Conservation (phyloP, 2,888 invertebrate species). For the Busseola fusca region DNA sequence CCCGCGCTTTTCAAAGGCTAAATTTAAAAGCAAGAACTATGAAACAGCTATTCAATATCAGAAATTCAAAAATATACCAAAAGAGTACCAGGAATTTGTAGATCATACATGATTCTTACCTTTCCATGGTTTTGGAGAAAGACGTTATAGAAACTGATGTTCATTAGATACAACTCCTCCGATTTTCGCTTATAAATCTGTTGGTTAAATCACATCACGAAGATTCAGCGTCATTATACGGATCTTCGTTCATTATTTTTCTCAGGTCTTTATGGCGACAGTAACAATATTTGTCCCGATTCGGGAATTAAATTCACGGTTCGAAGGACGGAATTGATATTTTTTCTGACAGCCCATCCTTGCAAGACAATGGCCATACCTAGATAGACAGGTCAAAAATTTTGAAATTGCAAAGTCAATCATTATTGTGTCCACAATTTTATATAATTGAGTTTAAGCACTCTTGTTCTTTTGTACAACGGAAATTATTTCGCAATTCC, state of each 20-base stretch:
- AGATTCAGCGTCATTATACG: neutral
- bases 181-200: slow-evolving; percentile 1
- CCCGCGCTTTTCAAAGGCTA: slow-evolving; percentile 13
- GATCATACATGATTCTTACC: neutral
- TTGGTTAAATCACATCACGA: neutral
- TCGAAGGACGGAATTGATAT: neutral
- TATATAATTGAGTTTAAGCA: neutral
- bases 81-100: neutral
- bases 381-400: neutral
- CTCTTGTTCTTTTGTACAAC: neutral
- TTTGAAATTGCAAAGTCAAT: neutral
- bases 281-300: slow-evolving; percentile 5
- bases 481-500: neutral
- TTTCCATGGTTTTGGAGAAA: neutral
- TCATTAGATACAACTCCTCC: neutral
- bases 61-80: too few relatives aligned
- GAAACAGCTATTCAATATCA: neutral
- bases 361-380: neutral
- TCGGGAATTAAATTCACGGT: neutral
- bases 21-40: neutral
- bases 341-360: neutral
- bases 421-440: neutral
- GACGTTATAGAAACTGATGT: neutral
- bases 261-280: neutral
- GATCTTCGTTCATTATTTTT: neutral